Base-by-base conservation (phyloP, 1,140 invertebrate species). In the Diorhabda carinulata region DNA sequence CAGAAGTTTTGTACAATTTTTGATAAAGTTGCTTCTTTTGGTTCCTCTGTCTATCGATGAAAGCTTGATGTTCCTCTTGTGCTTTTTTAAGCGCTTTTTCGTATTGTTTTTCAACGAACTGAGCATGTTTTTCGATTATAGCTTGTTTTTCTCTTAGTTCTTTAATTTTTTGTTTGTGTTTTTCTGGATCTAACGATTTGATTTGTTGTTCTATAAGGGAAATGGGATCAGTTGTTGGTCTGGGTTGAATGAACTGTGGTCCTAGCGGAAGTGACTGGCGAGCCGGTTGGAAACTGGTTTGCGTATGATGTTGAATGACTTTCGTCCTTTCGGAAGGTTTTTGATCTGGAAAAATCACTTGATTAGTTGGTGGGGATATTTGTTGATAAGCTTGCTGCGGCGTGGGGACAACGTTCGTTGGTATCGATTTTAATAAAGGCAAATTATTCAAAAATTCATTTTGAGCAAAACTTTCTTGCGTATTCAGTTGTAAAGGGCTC, bases 61-160 rank as follows among this genome's bases (percentile, higher is more conserved):
- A 89, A 57, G 88, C 87, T 72, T 87, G 84, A 73, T 89, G 88
- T 63, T 88, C 81, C 73, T 86, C 83, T 69, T 87, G 84, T 2
- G 88, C 88, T 78, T 89, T 89, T 72, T 88, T 85, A 74, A 88
- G 84, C 62, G 87, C 86, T 75, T 89, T 89, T 75, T 89, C 86
- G 71, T 89, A 88, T 75, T 89, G 87, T 77, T 87, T 89, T 72
- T 89, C 86, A 10, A 89, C 85, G 72, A 88, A 89, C 70, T 88
- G 86, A 75, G 89, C 87, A 70, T 89, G 88, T 77, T 89, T 89
- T 73, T 89, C 87, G 70, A 89, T 89, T 6, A 89, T 84, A 66
- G 87, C 83, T 73, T 89, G 86, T 64, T 88, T 84, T 70, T 89
- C 87, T 76, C 86, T 83, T 10, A 86, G 78, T 74, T 83, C 86